phyloP scores from a whole-genome alignment of 2,113 vertebrate species.

The Sardina pilchardus region DNA sequence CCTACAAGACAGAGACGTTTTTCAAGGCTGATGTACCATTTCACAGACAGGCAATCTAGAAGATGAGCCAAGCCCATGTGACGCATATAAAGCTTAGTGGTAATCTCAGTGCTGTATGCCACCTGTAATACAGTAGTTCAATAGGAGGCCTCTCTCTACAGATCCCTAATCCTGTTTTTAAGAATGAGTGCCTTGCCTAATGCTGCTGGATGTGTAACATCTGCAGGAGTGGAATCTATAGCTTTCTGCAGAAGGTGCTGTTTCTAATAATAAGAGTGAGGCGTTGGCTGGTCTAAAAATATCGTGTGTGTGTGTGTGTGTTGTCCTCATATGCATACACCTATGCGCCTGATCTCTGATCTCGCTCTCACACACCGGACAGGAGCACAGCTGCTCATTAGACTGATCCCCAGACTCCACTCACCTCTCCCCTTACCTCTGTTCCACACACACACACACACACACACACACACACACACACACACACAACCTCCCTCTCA shows the following conservation, averaged over 20 bases:
- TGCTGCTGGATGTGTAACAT: neutral
- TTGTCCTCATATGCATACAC: conserved; percentile 4
- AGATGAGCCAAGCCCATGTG: too few relatives aligned
- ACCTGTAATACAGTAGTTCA: neutral
- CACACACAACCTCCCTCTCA: neutral
- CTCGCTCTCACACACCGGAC: neutral
- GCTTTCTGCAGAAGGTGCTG: neutral
- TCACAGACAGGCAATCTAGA: too few relatives aligned
- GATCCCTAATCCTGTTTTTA: neutral
- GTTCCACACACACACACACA: neutral
- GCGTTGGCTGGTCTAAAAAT: neutral
- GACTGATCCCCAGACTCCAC: conserved; percentile 54
- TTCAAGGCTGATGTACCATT: neutral
- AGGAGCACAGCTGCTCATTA: conserved; percentile 11
- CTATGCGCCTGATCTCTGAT: conserved; percentile 12
- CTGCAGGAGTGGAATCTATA: neutral
- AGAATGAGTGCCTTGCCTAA: neutral
- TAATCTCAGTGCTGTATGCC: neutral
- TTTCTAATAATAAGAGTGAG: neutral
- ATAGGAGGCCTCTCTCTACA: neutral
- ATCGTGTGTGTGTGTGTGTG: neutral
- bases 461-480: neutral
- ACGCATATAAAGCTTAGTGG: neutral
- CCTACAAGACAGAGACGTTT: neutral
- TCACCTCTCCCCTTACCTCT: conserved; percentile 31